Percentiles rank a stretch among this genome's conserved stretches.
Conservation (phyloP, 1,140 invertebrate species). For the Wasmannia auropunctata region DNA sequence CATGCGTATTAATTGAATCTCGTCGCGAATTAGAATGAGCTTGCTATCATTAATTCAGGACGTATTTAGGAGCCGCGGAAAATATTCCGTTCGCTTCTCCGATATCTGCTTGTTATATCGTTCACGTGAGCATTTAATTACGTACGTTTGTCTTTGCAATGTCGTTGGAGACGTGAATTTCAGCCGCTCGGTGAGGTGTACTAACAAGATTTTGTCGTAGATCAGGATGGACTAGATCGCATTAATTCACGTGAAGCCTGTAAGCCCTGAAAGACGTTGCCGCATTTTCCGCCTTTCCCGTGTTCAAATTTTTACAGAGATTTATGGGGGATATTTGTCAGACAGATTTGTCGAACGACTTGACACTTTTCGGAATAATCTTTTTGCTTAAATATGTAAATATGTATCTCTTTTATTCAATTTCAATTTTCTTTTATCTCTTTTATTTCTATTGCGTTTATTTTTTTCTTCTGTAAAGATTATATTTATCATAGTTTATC, state of each 20-base stretch:
- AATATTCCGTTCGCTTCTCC: conserved; percentile 21
- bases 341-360: conserved; percentile 6
- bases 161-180: conserved; percentile 31
- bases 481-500: no score
- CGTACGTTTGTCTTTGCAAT: conserved; percentile 41
- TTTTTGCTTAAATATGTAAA: neutral
- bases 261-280: conserved; percentile 24
- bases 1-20: conserved; percentile 32
- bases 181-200: conserved; percentile 29
- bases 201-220: conserved; percentile 57
- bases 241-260: conserved; percentile 44
- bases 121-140: conserved; percentile 48
- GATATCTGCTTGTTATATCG: conserved; percentile 42
- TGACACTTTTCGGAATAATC: neutral
- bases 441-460: no score
- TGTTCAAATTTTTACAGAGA: conserved; percentile 40
- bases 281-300: conserved; percentile 27
- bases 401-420: neutral
- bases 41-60: conserved; percentile 26
- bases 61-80: conserved; percentile 11
- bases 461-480: neutral
- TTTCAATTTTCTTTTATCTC: no score
- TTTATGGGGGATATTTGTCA: conserved; percentile 25
- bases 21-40: conserved; percentile 19
- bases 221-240: conserved; percentile 49